Base-by-base conservation (phyloP, 2,888 invertebrate genomes). In the Silvanus unidentatus region DNA sequence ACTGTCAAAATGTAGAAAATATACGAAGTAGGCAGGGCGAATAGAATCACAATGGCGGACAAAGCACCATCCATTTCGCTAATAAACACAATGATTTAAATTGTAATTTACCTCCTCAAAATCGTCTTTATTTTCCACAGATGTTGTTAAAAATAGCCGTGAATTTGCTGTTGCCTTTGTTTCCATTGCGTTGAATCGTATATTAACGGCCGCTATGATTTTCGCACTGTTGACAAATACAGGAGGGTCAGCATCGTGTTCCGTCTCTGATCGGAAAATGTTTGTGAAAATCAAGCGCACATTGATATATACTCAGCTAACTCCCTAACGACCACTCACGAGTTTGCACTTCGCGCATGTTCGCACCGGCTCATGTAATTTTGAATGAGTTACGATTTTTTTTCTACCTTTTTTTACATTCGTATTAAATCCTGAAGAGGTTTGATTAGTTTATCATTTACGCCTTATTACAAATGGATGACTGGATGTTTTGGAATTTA, bases 71-170 rank as follows among this genome's bases (percentile, higher is more conserved):
- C 67, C 63, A 68, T 32, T 37, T 66, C 63, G 63, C 62, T 62
- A 68, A 66, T 63, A 64, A 68, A 22, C 8, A 22, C 22, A 11
- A 37, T 37, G 37, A 37, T 37, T 37, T 37, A 13, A 37, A 9
- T 9, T 37, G 37, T 22, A 68, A 69, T 72, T 79, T 84, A 90
- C 90, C 88, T 90, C 90, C 73, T 90, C 90, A 72, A 86, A 80
- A 74, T 91, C 90, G 78, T 90, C 90, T 82, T 85, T 88, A 77
- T 82, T 84, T 80, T 90, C 90, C 73, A 90, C 84, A 69, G 82
- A 79, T 70, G 86, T 82, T 72, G 84, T 84, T 76, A 82, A 77
- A 77, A 89, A 88, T 75, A 90, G 78, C 76, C 84, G 86, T 68
- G 86, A 85, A 68, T 75, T 71, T 73, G 73, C 61, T 50, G 58